These are phyloP conservation scores for Piprites chloris DNA, from an alignment of 2,113 vertebrate genomes.

Conservation along the genomic window DNA sequence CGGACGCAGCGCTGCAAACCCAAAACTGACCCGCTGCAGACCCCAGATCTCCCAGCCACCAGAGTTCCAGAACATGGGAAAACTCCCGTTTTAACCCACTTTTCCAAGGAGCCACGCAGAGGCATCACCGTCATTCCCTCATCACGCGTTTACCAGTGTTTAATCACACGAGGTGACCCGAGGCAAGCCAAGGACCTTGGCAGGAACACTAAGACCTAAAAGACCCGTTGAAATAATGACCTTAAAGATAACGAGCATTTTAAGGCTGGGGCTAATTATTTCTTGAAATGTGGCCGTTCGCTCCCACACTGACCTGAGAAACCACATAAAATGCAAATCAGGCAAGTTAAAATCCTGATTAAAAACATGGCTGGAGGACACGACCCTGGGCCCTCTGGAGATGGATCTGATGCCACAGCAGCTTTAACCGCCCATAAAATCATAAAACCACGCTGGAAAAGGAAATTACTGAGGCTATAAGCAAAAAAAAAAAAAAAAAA, in stretches of 20 bases:
- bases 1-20: neutral
- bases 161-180: rapidly evolving
- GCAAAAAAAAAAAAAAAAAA: no score
- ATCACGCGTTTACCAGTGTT: rapidly evolving
- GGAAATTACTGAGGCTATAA: rapidly evolving
- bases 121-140: no score
- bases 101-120: neutral
- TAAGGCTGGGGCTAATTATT: neutral
- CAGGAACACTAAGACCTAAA: neutral
- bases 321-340: neutral
- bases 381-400: neutral
- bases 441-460: rapidly evolving
- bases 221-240: neutral
- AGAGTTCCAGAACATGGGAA: rapidly evolving
- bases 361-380: neutral
- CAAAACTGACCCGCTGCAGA: neutral
- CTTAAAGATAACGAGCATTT: neutral
- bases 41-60: neutral
- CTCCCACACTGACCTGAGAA: neutral
- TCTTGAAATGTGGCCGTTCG: neutral
- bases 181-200: neutral
- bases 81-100: neutral
- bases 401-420: neutral
- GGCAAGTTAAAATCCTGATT: neutral
- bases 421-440: neutral